Conservation (phyloP, 2,888 invertebrate species). For the Yponomeuta sedellus region DNA sequence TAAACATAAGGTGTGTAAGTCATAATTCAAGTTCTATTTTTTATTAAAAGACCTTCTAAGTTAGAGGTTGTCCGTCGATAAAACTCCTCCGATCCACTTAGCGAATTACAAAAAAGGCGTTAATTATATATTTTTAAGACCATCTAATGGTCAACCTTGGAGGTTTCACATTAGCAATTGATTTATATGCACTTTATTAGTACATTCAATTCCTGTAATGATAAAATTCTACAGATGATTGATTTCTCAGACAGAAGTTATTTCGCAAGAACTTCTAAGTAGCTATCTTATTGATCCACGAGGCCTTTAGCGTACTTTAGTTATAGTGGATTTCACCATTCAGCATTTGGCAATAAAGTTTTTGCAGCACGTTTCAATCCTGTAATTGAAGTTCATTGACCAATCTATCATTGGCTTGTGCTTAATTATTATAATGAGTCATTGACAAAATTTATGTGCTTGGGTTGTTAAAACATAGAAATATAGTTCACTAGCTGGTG, state of each 20-base stretch:
- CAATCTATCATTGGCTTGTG: not conserved
- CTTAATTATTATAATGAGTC: not conserved
- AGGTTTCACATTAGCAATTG: not conserved
- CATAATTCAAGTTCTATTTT: no score
- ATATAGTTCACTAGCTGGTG: no score
- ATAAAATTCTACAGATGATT: not conserved
- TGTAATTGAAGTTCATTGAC: not conserved
- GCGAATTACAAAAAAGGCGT: not conserved
- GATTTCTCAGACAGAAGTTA: not conserved
- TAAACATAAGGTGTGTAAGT: no score
- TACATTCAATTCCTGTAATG: not conserved
- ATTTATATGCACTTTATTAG: not conserved
- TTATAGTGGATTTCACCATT: not conserved
- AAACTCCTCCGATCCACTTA: not conserved
- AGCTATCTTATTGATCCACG: not conserved
- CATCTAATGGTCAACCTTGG: not conserved
- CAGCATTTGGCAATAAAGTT: not conserved
- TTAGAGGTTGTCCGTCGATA: not conserved
- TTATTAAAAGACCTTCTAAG: no score
- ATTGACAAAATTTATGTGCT: no score
- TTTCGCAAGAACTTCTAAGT: not conserved
- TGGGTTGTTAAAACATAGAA: no score
- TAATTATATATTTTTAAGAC: not conserved
- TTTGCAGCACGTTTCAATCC: not conserved
- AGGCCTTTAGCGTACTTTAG: not conserved